Evolutionary conservation across 2,797 vertebrate genomes (phyloP), one percentile per base, ranked within the genome.

Genomic region (Bufotes viridis): DNA sequence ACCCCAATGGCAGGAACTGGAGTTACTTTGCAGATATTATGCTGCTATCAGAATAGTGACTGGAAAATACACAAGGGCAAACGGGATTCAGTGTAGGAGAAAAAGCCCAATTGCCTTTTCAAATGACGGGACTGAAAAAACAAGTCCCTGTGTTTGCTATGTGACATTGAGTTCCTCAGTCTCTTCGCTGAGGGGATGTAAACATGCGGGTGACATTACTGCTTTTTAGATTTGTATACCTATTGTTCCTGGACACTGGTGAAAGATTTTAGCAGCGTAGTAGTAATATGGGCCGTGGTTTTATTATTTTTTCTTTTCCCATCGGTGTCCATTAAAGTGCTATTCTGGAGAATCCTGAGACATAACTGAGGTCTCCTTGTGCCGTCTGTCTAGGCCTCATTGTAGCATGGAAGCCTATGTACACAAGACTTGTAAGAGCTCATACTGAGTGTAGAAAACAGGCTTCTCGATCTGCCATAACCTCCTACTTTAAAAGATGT

Each of bases 281-380:
- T 34, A 34, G 29, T 34, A 34, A 34, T 34, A 34, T 4, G 22
- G 10, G 24, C 1, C 22, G 1, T 17, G 7, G 8, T n/a, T 2
- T n/a, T 8, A 24, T n/a, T 17, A 24, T 24, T 11, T 17, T 2
- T 8, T 65, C 7, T 11, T 67, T 7, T 11, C 20, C n/a, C 22
- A 3, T 17, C n/a, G 11, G 18, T 24, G 9, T 67, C n/a, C 5
- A 67, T 24, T 24, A 67, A 24, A 24, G 7, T 2, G 60, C 60
- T 20, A 18, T 53, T 82, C 60, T 53, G 34, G 60, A 65, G 60
- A 81, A 24, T 51, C 63, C 49, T 24, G 42, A 34, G 81, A 57
- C 15, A 9, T 70, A 70, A 72, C 81, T 72, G 65, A 29, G 7
- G 81, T 72, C 65, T 83, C 51, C 81, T 83, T 83, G 81, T 83